These are phyloP conservation scores for Paguma larvata DNA, from an alignment of 2,797 vertebrate species.

Conservation along the genomic window DNA sequence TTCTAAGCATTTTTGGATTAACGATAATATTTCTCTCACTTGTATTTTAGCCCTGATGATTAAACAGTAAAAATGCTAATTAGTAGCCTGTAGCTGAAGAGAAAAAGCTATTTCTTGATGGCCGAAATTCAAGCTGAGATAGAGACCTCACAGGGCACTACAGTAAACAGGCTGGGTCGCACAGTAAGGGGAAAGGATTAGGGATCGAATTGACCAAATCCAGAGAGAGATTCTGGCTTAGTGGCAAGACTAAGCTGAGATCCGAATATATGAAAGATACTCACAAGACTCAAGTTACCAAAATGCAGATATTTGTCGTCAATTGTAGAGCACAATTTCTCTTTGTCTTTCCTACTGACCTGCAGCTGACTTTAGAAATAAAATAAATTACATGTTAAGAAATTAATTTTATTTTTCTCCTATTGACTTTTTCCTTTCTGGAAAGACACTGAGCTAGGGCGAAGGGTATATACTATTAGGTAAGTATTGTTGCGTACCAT, in stretches of 20 bases:
- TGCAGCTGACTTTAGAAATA: constrained; percentile 21
- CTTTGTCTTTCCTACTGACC: constrained; percentile 26
- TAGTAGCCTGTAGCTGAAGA: neutral
- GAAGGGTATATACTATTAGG: neutral
- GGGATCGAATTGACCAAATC: neutral
- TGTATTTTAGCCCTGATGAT: constrained; percentile 64
- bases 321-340: neutral
- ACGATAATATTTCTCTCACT: constrained; percentile 54
- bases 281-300: constrained; percentile 33
- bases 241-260: constrained; percentile 42
- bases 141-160: neutral
- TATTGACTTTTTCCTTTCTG: constrained; percentile 27
- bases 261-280: constrained; percentile 44
- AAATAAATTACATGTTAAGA: neutral
- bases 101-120: constrained; percentile 54
- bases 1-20: constrained; percentile 73
- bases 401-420: constrained; percentile 45
- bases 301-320: constrained; percentile 27
- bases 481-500: neutral
- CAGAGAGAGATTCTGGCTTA: constrained; percentile 44
- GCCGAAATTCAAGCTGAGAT: neutral
- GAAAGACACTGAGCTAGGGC: neutral
- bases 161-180: constrained; percentile 6
- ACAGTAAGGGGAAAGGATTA: constrained; percentile 11
- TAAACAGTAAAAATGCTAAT: constrained; percentile 69